A percentile compares a stretch with the other conserved stretches of the same genome.
Conservation (phyloP, 2,888 invertebrate species). For the Dolichomitus sp. region DNA sequence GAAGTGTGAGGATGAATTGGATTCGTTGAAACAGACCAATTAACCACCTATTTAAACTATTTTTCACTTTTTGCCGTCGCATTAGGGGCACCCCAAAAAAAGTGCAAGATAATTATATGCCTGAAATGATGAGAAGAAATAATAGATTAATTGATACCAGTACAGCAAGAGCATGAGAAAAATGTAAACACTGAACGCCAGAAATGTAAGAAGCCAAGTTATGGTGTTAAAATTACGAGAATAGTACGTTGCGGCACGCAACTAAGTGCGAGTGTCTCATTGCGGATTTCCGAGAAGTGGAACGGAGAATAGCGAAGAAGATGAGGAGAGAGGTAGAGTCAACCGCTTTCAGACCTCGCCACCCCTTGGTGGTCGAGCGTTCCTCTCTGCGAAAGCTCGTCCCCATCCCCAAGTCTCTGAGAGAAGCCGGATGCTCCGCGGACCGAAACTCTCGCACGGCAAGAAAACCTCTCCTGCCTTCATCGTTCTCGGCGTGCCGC, state of each 20-base stretch:
- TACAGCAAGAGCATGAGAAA: not conserved
- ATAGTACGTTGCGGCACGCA: not conserved
- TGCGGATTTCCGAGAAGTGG: constrained; percentile 27
- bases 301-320: constrained; percentile 14
- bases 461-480: not conserved
- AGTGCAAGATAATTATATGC: not conserved
- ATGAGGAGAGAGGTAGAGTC: constrained; percentile 32
- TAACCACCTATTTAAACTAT: too few species aligned
- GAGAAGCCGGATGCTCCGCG: constrained; percentile 35
- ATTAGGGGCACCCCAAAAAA: too few species aligned
- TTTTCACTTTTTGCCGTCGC: too few species aligned
- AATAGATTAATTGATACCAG: constrained; percentile 24
- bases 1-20: too few species aligned
- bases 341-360: constrained; percentile 41
- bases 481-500: constrained; percentile 26
- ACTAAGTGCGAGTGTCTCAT: constrained; percentile 11
- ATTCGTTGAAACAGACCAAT: too few species aligned
- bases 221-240: constrained; percentile 17
- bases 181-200: not conserved
- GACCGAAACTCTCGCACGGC: constrained; percentile 21
- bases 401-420: not conserved
- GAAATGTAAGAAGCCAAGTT: constrained; percentile 8
- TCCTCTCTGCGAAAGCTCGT: not conserved
- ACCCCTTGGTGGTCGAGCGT: constrained; percentile 14
- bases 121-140: not conserved